These are phyloP conservation scores for Drosophila melanogaster DNA, from an alignment of 1,140 invertebrate genomes.

Conservation along the genomic window DNA sequence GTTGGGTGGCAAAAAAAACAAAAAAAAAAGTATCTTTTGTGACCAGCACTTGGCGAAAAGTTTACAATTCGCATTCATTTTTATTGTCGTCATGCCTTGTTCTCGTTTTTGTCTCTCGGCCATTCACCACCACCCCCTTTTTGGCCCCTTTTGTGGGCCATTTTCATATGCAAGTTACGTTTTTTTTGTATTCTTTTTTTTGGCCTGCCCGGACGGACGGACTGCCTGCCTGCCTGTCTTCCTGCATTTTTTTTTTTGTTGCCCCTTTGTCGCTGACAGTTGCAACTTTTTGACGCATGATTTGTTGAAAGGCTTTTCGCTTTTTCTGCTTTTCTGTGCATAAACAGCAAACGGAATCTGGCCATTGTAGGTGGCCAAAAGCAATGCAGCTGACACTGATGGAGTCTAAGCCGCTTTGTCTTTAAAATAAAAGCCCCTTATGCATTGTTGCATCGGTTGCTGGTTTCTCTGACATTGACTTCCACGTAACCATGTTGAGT, in stretches of 20 bases:
- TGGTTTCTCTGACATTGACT: constrained; percentile 28
- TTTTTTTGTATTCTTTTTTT: constrained; percentile 27
- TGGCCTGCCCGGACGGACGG: constrained; percentile 3
- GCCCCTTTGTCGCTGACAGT: constrained; percentile 65
- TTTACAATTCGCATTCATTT: constrained; percentile 78
- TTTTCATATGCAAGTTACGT: constrained; percentile 68
- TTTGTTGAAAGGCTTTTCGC: constrained; percentile 77
- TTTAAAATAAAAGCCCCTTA: constrained; percentile 8
- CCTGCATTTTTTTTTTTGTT: constrained; percentile 50
- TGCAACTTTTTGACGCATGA: constrained; percentile 81
- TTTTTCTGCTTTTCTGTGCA: constrained; percentile 50
- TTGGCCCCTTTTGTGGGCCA: constrained; percentile 32
- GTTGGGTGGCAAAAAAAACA: constrained; percentile 2
- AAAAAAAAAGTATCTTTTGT: constrained; percentile 19
- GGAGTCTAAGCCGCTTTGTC: constrained; percentile 38
- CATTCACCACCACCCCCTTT: constrained; percentile 29
- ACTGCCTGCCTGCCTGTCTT: constrained; percentile 31
- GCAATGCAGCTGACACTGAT: constrained; percentile 31
- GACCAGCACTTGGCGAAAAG: constrained; percentile 70
- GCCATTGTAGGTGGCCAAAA: constrained; percentile 55
- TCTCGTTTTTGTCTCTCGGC: constrained; percentile 58
- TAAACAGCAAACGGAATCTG: constrained; percentile 60
- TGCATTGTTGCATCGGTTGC: constrained; percentile 11
- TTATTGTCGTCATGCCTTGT: constrained; percentile 78
- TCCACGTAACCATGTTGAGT: neutral